Evolutionary conservation across 2,113 vertebrate genomes (phyloP).

Genomic region (Tringa solitaria): DNA sequence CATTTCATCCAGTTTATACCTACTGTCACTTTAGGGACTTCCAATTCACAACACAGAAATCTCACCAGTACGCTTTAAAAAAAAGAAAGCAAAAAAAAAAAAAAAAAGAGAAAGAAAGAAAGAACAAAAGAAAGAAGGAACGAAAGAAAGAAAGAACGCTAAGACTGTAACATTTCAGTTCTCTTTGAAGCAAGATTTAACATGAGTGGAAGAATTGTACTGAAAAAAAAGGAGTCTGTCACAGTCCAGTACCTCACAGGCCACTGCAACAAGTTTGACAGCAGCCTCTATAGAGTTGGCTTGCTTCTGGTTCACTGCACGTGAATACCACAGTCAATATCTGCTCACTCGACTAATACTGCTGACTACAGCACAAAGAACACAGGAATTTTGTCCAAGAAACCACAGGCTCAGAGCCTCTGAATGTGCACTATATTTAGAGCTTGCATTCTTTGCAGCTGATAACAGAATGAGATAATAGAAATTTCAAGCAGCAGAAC

Average conservation of each 20-base stretch:
- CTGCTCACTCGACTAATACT: conserved; percentile 71
- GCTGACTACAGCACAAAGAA: conserved; percentile 79
- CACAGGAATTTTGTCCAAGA: conserved; percentile 73
- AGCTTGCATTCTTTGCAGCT: conserved; percentile 46
- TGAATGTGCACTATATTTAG: conserved; percentile 67
- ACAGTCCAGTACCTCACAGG: conserved; percentile 75
- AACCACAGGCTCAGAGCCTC: conserved; percentile 35
- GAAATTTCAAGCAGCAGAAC: conserved; percentile 47
- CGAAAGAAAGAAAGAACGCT: not conserved
- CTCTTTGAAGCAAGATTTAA: conserved; percentile 68
- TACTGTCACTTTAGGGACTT: not conserved
- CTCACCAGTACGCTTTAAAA: not conserved
- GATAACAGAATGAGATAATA: conserved; percentile 55
- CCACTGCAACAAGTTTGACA: conserved; percentile 80
- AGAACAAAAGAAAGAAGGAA: not conserved
- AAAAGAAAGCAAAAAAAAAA: not conserved
- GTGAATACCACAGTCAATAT: conserved; percentile 78
- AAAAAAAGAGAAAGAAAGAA: not conserved
- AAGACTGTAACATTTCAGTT: conserved; percentile 65
- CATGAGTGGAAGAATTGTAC: conserved; percentile 71
- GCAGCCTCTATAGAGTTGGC: conserved; percentile 72
- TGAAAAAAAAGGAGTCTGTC: conserved; percentile 71
- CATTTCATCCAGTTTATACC: not conserved
- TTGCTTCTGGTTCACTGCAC: conserved; percentile 78
- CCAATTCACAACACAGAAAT: conserved; percentile 1